Percentiles rank a stretch among this genome's conserved stretches.
Conservation (phyloP, 1,140 invertebrate species). For the Drosophila kohkoa region DNA sequence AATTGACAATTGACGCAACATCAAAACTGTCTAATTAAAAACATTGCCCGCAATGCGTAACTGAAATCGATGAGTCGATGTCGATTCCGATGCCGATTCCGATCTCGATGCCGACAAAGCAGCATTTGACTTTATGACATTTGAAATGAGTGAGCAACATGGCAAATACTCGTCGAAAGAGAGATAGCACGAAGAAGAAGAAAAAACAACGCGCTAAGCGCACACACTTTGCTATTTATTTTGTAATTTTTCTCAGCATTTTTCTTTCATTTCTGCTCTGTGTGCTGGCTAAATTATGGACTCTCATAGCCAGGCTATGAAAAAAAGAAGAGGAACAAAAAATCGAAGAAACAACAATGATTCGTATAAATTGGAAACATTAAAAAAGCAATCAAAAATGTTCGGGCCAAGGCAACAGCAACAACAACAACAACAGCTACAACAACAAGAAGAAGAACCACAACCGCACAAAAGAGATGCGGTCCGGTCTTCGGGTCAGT, state of each 20-base stretch:
- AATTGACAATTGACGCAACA: conserved; percentile 82
- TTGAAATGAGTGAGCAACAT: conserved; percentile 37
- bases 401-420: conserved; percentile 71
- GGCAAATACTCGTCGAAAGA: conserved; percentile 21
- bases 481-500: conserved; percentile 64
- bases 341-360: conserved; percentile 74
- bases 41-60: conserved; percentile 77
- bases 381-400: conserved; percentile 83
- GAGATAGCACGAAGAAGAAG: conserved; percentile 4
- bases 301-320: conserved; percentile 57
- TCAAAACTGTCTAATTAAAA: conserved; percentile 82
- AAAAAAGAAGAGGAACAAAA: neutral
- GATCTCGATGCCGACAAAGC: conserved; percentile 68
- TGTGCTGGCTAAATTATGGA: conserved; percentile 75
- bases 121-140: conserved; percentile 82
- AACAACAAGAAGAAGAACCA: conserved; percentile 27
- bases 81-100: neutral
- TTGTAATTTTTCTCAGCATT: conserved; percentile 77
- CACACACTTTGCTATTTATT: conserved; percentile 70
- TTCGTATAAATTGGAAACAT: conserved; percentile 83
- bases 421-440: conserved; percentile 45
- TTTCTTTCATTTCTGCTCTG: conserved; percentile 29
- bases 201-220: neutral
- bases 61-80: conserved; percentile 69
- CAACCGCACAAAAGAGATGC: conserved; percentile 44